Percentiles rank a stretch among this genome's conserved stretches.
Evolutionary conservation across 2,113 vertebrate species (phyloP).

Genomic region (Butorides virescens): DNA sequence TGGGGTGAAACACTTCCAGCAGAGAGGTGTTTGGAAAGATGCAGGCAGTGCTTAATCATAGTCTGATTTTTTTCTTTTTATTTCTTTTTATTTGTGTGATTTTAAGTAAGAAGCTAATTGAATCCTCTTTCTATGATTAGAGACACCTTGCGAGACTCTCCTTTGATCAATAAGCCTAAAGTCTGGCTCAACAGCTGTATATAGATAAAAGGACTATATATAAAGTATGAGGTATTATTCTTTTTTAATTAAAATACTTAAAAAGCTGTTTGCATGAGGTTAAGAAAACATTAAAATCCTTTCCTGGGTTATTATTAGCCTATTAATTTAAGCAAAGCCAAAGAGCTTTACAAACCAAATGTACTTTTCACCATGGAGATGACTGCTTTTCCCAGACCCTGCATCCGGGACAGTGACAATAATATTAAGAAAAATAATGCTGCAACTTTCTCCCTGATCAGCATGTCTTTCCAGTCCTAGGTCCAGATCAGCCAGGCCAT

Average conservation of each 20-base stretch:
- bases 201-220: neutral
- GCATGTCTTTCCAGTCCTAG: neutral
- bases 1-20: neutral
- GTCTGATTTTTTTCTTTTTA: neutral
- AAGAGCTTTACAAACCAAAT: constrained; percentile 28
- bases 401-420: neutral
- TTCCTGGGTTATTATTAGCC: constrained; percentile 32
- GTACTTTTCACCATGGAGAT: neutral
- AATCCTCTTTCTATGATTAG: neutral
- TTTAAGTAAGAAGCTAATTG: neutral
- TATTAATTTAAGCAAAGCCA: constrained; percentile 38
- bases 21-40: neutral
- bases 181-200: constrained; percentile 32
- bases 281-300: constrained; percentile 42
- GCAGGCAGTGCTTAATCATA: neutral
- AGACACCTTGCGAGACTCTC: neutral
- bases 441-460: neutral
- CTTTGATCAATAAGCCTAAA: constrained; percentile 13
- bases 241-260: constrained; percentile 45
- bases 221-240: neutral
- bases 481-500: neutral
- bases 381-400: neutral
- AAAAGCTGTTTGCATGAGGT: constrained; percentile 26
- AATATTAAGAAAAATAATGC: neutral
- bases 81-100: neutral